Evolutionary conservation across 37 sponge, comb jelly and placozoan genomes (phyloP).

Genomic region (Crambe crambe): DNA sequence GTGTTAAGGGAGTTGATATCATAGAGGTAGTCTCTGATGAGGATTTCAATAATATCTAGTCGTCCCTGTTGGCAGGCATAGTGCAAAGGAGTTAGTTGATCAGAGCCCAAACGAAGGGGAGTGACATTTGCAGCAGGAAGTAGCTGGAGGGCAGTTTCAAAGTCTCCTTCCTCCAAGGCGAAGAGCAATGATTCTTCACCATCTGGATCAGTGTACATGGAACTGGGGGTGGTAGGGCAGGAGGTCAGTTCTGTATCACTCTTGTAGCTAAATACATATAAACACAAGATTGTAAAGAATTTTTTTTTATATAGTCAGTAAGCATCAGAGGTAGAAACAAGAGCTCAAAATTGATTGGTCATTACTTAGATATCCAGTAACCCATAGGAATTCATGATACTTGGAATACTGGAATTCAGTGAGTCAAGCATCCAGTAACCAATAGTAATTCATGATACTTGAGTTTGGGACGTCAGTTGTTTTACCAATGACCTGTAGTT

Average conservation of each 20-base stretch:
- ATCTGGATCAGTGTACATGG: conserved; percentile 8
- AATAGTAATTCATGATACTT: too few relatives aligned
- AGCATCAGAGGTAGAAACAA: too few relatives aligned
- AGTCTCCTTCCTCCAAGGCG: conserved; percentile 17
- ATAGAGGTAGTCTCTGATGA: neutral
- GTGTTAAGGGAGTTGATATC: neutral
- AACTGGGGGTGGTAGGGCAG: conserved; percentile 6
- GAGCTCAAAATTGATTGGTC: too few relatives aligned
- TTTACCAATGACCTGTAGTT: too few relatives aligned
- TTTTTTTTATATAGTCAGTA: too few relatives aligned
- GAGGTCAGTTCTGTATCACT: conserved; percentile 11
- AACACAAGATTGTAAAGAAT: too few relatives aligned
- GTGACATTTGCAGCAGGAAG: neutral
- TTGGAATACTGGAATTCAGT: too few relatives aligned
- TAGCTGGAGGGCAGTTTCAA: conserved; percentile 12
- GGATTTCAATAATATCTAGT: conserved; percentile 8
- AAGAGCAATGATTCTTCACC: conserved; percentile 4
- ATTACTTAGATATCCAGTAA: too few relatives aligned
- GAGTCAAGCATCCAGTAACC: too few relatives aligned
- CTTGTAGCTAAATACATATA: neutral
- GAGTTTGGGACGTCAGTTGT: too few relatives aligned
- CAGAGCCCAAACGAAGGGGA: neutral
- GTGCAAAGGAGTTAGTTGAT: conserved; percentile 29
- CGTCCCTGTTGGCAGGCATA: conserved; percentile 35
- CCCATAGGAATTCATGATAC: too few relatives aligned